Conservation (phyloP, 2,113 vertebrate species). For the Acrocephalus arundinaceus region DNA sequence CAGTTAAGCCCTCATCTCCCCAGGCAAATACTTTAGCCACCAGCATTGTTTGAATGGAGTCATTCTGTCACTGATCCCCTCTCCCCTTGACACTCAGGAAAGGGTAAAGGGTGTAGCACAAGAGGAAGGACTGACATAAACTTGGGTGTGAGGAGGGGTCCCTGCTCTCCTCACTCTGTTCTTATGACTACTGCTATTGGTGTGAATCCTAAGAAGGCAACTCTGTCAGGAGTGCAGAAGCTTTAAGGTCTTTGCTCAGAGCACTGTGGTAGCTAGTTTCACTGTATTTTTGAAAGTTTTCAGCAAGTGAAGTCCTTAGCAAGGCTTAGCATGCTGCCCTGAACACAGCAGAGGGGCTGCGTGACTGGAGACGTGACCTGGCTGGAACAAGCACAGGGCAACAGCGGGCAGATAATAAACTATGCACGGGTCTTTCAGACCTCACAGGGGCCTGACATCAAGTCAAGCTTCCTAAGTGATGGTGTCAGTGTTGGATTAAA, state of each 20-base stretch:
- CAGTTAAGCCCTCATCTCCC: neutral
- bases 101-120: neutral
- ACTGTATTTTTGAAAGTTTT: neutral
- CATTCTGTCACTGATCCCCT: neutral
- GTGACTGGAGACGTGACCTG: accelerated
- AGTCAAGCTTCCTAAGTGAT: neutral
- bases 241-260: neutral
- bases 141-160: neutral
- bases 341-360: accelerated
- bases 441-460: neutral
- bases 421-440: neutral
- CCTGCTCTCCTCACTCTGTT: neutral
- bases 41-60: neutral
- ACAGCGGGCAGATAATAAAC: accelerated
- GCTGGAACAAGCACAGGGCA: neutral
- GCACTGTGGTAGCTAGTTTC: neutral
- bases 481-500: neutral
- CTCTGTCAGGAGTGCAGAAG: neutral
- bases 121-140: neutral
- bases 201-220: neutral
- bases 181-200: accelerated
- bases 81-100: neutral
- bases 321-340: neutral
- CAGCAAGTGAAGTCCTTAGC: neutral
- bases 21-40: neutral